Evolutionary conservation across 2,888 invertebrate genomes (phyloP), one percentile per base, ranked within the genome.

Genomic region (Mayetiola destructor): DNA sequence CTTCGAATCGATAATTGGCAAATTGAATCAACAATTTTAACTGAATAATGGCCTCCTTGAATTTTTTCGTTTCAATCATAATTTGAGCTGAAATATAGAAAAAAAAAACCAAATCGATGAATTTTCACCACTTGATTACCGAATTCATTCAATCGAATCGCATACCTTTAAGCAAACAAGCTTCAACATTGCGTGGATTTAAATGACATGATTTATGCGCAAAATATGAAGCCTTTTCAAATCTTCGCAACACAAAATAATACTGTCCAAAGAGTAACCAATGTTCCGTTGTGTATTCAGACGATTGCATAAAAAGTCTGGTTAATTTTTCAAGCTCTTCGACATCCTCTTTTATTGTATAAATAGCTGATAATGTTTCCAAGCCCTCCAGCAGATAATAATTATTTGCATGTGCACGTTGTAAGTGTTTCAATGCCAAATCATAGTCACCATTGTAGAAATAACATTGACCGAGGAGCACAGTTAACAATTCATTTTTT

Each of bases 211-310:
- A 84, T 73, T 87, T 85, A 59, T 84, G 81, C 1, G 82, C 82
- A 67, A 87, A 84, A 65, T 81, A 82, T 2, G 81, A 76, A 1
- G 86, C 84, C 64, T 82, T 80, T 20, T 80, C 80, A 59, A 77
- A 77, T 63, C 84, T 82, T 60, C 56, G 58, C 16, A 56, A 73
- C 0, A 79, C 75, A 64, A 80, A 80, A 62, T 82, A 77, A 56
- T 79, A 78, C 69, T 86, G 86, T 1, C 85, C 87, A 68, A 85
- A 76, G 0, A 84, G 82, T 56, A 87, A 79, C 81, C 88, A 89
- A 58, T 85, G 80, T 65, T 85, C 84, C 3, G 82, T 76, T 2
- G 76, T 75, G 56, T 75, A 75, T 62, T 82, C 73, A n/a, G 64
- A 63, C 2, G 67, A 62, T 8, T 64, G 64, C 3, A 66, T 62